Evolutionary conservation across 2,888 invertebrate genomes (phyloP), one percentile per base, ranked within the genome.

Genomic region (Cybosia mesomella): DNA sequence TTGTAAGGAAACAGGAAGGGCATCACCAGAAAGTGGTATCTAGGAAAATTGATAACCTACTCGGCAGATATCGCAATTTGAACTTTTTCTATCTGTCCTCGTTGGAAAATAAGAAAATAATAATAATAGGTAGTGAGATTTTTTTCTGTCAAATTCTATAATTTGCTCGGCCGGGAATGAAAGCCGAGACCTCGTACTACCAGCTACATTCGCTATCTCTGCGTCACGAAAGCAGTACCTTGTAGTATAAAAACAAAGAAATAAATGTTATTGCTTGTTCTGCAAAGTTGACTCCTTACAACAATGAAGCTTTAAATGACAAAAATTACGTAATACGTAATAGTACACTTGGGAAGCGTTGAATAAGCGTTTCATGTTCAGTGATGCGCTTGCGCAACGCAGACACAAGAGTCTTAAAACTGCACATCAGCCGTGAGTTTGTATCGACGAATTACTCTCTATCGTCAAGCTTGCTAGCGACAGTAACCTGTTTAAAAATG

Each of bases 331-430:
- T 75, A 82, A 82, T 71, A 68, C 71, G 67, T 70, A 76, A 79
- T 75, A 79, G 77, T 76, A 67, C 76, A 82, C 75, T 70, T 70
- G 75, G 81, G 79, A 81, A 79, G 71, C 77, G 72, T 70, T 67
- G 66, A 61, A 49, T 39, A 28, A n/a, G 53, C 22, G 22, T 22
- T 21, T 36, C 55, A n/a, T 55, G 55, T 53, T 60, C 75, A 64
- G 67, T 67, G 55, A 75, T 71, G 64, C 67, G 70, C 71, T 83
- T 81, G 61, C 81, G 80, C 70, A 83, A 82, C 68, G 34, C 43
- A 36, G 32, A 55, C 55, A 55, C 58, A 63, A n/a, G 36, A 58
- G 24, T 58, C 68, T 2, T 32, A 55, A 10, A 43, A 24, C 34
- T n/a, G 49, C n/a, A 49, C 49, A 9, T 49, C 49, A 1, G n/a